Base-by-base conservation (phyloP, 2,888 invertebrate species). In the Drosophila kambysellisi region DNA sequence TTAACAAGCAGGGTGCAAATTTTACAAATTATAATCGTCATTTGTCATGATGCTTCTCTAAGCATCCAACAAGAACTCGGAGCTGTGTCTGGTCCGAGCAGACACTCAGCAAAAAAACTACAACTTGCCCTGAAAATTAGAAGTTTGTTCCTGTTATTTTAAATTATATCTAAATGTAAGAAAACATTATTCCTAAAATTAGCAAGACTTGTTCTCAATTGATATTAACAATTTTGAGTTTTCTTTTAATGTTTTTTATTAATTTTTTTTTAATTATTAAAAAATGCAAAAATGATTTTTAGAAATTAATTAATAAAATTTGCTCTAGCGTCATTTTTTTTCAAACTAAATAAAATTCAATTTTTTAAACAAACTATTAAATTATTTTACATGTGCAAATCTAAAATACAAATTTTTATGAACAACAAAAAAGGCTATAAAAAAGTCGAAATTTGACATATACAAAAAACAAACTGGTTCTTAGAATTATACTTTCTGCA, bases 1-100 rank as follows among this genome's bases (percentile, higher is more conserved):
- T 81, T 79, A 89, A 89, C 88, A 84, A 84, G 85, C 80, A 72
- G 82, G 85, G 89, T 78, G 88, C 82, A 79, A 79, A 87, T 89
- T 86, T 84, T 79, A 86, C 86, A 86, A 86, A 86, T 86, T 86
- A 89, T 89, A 89, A 86, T 86, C 86, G 82, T 88, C 89, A 86
- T 86, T 86, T 86, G 88, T 86, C 86, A 86, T 76, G 80, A 80
- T 82, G 81, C 71, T 70, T 66, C 80, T 71, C 66, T 39, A 54
- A 37, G 33, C 52, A 33, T 39, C 39, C 30, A 60, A 74, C 84
- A 79, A 79, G 83, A 81, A 83, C 86, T 78, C 66, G 58, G 64
- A 35, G 35, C 51, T 33, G 25, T 37, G 51, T 58, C 11, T 25
- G 30, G 30, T 30, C 50, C 20, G 51, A 56, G 20, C 37, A 33